Evolutionary conservation across 2,888 invertebrate genomes (phyloP), one percentile per base, ranked within the genome.

Genomic region (Drosophila monieri): DNA sequence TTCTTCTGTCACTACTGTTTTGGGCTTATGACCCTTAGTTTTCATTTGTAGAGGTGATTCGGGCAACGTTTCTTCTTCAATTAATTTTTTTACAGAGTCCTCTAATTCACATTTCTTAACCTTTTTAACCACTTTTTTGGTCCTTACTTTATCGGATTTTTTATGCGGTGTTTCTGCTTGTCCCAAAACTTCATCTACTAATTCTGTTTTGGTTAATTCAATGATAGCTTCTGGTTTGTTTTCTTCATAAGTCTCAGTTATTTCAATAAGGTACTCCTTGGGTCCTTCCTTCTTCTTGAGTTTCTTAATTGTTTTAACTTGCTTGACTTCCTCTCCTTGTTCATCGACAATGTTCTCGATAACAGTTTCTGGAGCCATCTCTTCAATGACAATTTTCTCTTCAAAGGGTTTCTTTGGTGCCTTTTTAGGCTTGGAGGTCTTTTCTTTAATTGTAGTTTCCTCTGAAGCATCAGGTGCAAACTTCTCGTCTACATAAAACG

Each of bases 161-260:
- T 81, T 76, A 75, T 81, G 21, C 78, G 18, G 53, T 27, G 3
- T 23, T 4, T 32, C 32, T 32, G 12, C 3, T n/a, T 32, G 32
- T 32, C 4, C 32, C 12, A n/a, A n/a, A 12, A 12, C 32, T 35
- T 35, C 35, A 35, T 14, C n/a, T 35, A 6, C 14, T 74, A 74
- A 67, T 44, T 79, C 90, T 53, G 89, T 88, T 58, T 90, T 90
- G 21, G 90, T 90, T 10, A 92, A 89, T 15, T 91, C 89, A 1
- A 91, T 90, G 32, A 91, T 85, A 8, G 92, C 92, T 85, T 92
- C 88, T 3, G 86, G 83, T 21, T 91, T 88, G 5, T 89, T 90
- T 58, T 92, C 91, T 73, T 91, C 89, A 72, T 92, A 88, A 0
- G 91, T 88, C 6, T 91, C 91, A 0, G 89, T 79, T 43, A 92